Evolutionary conservation across 2,113 vertebrate genomes (phyloP).

Genomic region (Rafetus swinhoei): DNA sequence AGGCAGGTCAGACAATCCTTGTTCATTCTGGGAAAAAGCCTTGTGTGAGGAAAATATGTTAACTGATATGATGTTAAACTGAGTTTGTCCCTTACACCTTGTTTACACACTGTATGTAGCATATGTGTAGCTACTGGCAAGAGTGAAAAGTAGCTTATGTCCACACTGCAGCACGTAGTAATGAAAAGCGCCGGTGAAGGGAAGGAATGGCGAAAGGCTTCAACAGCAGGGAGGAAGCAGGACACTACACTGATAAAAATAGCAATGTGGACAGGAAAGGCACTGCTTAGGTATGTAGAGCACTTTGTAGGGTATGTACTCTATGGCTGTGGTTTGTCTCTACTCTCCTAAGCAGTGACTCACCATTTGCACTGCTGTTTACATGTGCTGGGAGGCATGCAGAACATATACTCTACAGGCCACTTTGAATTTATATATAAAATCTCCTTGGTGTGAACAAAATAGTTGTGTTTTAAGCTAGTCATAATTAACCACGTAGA

Average conservation of each 20-base stretch:
- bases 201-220: not conserved
- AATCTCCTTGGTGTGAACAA: not conserved
- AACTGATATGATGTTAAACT: not conserved
- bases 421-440: not conserved
- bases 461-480: not conserved
- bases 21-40: not conserved
- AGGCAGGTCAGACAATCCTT: not conserved
- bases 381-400: not conserved
- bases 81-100: not conserved
- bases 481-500: not conserved
- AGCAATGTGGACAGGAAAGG: not conserved
- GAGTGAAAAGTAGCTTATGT: not conserved
- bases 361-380: not conserved
- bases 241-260: not conserved
- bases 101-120: not conserved
- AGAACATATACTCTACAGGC: not conserved
- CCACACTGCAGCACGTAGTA: not conserved
- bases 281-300: not conserved
- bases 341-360: not conserved
- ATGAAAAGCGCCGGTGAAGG: not conserved
- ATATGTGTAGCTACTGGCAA: not conserved
- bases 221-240: not conserved
- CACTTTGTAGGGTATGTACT: not conserved
- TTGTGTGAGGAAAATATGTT: not conserved
- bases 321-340: not conserved